Base-by-base conservation (phyloP, 2,113 vertebrate species). In the Empidonax traillii region DNA sequence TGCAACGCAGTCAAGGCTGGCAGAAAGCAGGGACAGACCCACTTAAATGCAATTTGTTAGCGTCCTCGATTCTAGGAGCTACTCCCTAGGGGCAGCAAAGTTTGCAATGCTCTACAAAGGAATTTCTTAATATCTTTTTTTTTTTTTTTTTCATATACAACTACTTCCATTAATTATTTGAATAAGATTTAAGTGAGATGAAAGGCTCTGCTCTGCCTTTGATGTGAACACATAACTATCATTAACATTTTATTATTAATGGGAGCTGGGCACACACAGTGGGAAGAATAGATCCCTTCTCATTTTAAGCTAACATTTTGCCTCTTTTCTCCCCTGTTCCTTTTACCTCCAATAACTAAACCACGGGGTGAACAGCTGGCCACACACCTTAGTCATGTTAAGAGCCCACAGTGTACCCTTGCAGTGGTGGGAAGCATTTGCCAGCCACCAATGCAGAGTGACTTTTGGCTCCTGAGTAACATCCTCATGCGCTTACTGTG, bases 81-180 rank as follows among this genome's bases (percentile, higher is more conserved):
- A 39, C 68, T 91, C 91, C 92, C 68, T 58, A 83, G 51, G 58
- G 87, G 59, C 66, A 92, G 77, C 78, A 77, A 81, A 84, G 82
- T 84, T 96, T 97, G 58, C 79, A 87, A 66, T 17, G 46, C 39
- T 89, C 89, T 96, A 87, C 86, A 97, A 96, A 96, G 79, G 49
- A 73, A 94, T 73, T 82, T 82, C 87, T 93, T 90, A 46, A 51
- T 41, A 15, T 77, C 5, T 66, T 65, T 59, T 43, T 47, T 46
- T 69, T 43, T 47, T 46, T 69, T 47, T 35, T 69, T 59, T 53
- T 17, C 37, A 3, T 55, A 78, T 52, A 96, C 82, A 94, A 93
- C 84, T 76, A 92, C 63, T 97, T 96, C 76, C 82, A 96, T 96
- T 97, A 97, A 97, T 97, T 97, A 97, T 96, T 97, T 93, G 93